Evolutionary conservation across 2,113 vertebrate genomes (phyloP).

Genomic region (Eclectus roratus): DNA sequence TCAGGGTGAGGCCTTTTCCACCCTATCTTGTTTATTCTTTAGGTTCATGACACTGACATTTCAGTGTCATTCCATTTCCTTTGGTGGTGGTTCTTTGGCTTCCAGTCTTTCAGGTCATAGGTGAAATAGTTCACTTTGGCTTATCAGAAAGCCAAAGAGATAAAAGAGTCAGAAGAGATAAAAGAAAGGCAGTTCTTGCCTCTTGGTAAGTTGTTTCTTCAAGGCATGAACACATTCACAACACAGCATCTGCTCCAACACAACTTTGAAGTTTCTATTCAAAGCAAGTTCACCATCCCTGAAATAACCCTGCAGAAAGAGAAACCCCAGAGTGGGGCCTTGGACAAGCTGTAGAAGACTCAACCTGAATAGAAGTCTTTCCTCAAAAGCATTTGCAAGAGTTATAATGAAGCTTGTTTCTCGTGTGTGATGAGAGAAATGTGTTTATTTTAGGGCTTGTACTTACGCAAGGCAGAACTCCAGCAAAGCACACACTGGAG

Average conservation of each 20-base stretch:
- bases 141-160: background rate
- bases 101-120: background rate
- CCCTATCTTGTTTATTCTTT: background rate
- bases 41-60: background rate
- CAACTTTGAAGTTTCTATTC: background rate
- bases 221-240: background rate
- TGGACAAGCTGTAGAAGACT: background rate
- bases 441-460: background rate
- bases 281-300: background rate
- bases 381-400: background rate
- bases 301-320: background rate
- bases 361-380: background rate
- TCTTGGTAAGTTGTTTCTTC: rapidly evolving
- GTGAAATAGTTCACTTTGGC: background rate
- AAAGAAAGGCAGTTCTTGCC: background rate
- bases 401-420: rapidly evolving
- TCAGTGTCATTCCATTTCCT: background rate
- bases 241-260: background rate
- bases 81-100: background rate
- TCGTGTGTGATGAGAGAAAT: rapidly evolving
- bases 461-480: background rate
- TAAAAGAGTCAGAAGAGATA: background rate
- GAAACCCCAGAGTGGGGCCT: rapidly evolving
- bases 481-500: background rate
- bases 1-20: background rate